These are phyloP conservation scores for Diuraphis noxia DNA, from an alignment of 1,140 invertebrate genomes.

Conservation along the genomic window DNA sequence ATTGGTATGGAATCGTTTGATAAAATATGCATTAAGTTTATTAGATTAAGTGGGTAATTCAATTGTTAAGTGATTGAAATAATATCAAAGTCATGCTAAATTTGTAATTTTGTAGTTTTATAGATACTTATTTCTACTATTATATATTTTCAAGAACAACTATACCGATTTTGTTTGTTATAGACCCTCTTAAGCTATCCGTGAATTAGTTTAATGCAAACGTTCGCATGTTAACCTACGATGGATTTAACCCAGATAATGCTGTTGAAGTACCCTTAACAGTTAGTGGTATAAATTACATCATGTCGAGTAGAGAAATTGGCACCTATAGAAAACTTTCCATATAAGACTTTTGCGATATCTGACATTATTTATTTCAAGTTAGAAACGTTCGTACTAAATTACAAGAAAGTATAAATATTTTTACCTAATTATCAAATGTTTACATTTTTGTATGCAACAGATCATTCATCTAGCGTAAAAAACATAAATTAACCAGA, in stretches of 20 bases:
- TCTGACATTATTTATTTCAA: not conserved
- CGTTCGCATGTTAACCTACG: too few species aligned
- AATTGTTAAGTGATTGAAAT: not conserved
- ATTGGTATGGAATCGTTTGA: not conserved
- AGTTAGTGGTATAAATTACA: constrained; percentile 35
- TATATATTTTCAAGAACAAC: not conserved
- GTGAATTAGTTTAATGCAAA: not conserved
- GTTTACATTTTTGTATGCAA: not conserved
- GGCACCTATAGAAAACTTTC: not conserved
- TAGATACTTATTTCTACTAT: not conserved
- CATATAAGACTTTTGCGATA: not conserved
- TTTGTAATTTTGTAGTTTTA: not conserved
- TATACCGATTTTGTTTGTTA: constrained; percentile 2
- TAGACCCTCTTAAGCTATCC: not conserved
- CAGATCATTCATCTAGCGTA: not conserved
- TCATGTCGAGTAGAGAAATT: not conserved
- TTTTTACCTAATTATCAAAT: not conserved
- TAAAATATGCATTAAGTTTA: not conserved
- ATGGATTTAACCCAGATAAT: constrained; percentile 2
- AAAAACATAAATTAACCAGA: not conserved
- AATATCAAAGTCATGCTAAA: not conserved
- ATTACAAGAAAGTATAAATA: not conserved
- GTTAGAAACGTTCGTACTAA: not conserved
- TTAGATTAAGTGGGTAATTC: not conserved
- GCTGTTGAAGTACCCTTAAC: constrained; percentile 15